Conservation (phyloP, 30 jellyfish, hydroid and myxozoan species). For the Cassiopea andromeda region DNA sequence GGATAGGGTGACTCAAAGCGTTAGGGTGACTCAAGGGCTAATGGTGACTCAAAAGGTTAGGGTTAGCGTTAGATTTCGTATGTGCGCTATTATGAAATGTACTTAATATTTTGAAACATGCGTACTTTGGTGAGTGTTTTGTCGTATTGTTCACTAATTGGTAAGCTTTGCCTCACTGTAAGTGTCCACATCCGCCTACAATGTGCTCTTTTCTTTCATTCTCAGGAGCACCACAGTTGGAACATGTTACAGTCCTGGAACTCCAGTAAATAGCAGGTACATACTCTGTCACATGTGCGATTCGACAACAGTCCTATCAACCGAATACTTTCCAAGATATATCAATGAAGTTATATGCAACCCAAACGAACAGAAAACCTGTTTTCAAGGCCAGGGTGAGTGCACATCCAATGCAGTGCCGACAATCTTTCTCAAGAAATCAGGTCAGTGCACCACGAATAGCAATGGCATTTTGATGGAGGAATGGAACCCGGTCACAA, state of each 20-base stretch:
- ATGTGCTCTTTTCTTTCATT: neutral
- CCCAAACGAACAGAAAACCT: slow-evolving; percentile 2
- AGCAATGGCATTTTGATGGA: slow-evolving; percentile 39
- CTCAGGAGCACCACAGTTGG: slow-evolving; percentile 30
- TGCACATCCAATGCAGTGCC: slow-evolving; percentile 37
- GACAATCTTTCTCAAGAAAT: slow-evolving; percentile 45
- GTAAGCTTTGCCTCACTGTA: too few relatives aligned
- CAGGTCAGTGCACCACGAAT: slow-evolving; percentile 42
- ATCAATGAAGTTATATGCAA: slow-evolving; percentile 66
- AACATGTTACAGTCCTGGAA: slow-evolving; percentile 28
- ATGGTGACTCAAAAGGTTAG: too few relatives aligned
- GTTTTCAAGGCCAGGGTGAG: slow-evolving; percentile 65
- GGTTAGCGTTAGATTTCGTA: too few relatives aligned
- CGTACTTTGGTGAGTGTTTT: too few relatives aligned
- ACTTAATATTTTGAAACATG: too few relatives aligned
- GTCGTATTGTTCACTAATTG: too few relatives aligned
- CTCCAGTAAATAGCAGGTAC: slow-evolving; percentile 1
- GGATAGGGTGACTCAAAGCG: too few relatives aligned
- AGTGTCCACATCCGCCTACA: too few relatives aligned
- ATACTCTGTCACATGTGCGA: slow-evolving; percentile 57
- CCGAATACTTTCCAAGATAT: slow-evolving; percentile 62
- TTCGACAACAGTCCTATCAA: slow-evolving; percentile 64
- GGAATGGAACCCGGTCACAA: slow-evolving; percentile 50
- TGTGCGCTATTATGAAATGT: too few relatives aligned
- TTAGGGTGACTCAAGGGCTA: too few relatives aligned